phyloP scores from a whole-genome alignment of 2,888 invertebrate species.

The Emmelina monodactyla region DNA sequence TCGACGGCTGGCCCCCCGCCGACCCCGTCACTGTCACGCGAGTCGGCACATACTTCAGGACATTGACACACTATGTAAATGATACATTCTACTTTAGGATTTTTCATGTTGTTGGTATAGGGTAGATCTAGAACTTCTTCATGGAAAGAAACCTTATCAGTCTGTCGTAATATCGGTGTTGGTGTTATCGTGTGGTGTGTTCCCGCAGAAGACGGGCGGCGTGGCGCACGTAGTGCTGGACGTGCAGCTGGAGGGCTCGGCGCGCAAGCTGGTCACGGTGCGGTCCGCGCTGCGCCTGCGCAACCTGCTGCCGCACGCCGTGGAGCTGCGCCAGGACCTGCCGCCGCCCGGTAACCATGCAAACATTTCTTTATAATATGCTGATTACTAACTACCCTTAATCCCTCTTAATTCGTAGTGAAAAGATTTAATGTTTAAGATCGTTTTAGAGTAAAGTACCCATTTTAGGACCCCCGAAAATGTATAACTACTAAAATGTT shows the following conservation, averaged over 20 bases:
- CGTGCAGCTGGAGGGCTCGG: slow-evolving; percentile 91
- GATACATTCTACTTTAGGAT: no score
- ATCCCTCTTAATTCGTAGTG: no score
- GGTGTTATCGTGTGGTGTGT: no score
- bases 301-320: slow-evolving; percentile 77
- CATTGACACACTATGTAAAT: slow-evolving; percentile 37
- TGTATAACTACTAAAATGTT: no score
- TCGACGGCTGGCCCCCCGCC: slow-evolving; percentile 88
- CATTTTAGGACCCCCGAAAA: no score
- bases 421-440: no score
- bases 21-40: slow-evolving; percentile 94
- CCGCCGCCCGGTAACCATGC: slow-evolving; percentile 28
- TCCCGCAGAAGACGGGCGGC: slow-evolving; percentile 35
- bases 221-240: slow-evolving; percentile 89
- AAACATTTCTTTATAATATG: no score
- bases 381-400: no score
- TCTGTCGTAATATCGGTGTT: no score
- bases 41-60: slow-evolving; percentile 93
- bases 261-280: slow-evolving; percentile 91
- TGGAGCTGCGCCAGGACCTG: slow-evolving; percentile 58
- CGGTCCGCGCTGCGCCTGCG: slow-evolving; percentile 86
- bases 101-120: no score
- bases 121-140: neutral
- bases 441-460: no score
- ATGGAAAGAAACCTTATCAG: no score